Percentiles rank a stretch among this genome's conserved stretches.
phyloP scores from a whole-genome alignment of 1,140 invertebrate species.

The Drosophila cardini region DNA sequence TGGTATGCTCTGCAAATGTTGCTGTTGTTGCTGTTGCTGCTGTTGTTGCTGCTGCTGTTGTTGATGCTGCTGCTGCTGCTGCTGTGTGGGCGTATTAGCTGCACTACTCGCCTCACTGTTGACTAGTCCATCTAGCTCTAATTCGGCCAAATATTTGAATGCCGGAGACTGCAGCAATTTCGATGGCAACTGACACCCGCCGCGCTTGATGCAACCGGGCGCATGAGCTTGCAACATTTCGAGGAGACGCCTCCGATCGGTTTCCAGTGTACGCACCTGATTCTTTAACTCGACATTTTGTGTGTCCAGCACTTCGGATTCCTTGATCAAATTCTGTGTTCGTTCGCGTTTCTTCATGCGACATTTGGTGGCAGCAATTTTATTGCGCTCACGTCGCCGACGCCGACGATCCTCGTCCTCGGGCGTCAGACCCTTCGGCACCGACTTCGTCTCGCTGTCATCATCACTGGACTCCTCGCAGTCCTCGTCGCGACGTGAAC shows the following conservation, averaged over 20 bases:
- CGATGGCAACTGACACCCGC: conserved; percentile 71
- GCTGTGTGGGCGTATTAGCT: conserved; percentile 30
- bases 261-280: conserved; percentile 90
- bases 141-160: conserved; percentile 70
- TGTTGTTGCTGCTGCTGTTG: conserved; percentile 31
- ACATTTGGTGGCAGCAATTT: conserved; percentile 98
- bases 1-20: conserved; percentile 73
- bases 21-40: conserved; percentile 28
- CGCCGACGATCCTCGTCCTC: conserved; percentile 95
- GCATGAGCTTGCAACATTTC: conserved; percentile 88
- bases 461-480: conserved; percentile 77
- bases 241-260: conserved; percentile 87
- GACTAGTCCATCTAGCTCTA: conserved; percentile 54
- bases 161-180: conserved; percentile 77
- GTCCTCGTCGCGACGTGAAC: conserved; percentile 75
- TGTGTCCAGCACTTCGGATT: conserved; percentile 93
- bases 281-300: conserved; percentile 94
- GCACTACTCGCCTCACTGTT: conserved; percentile 11
- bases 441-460: conserved; percentile 74
- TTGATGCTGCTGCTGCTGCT: conserved; percentile 35
- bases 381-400: conserved; percentile 94
- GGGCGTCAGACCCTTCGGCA: conserved; percentile 88
- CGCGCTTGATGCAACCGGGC: conserved; percentile 86
- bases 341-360: conserved; percentile 96
- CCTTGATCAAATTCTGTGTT: conserved; percentile 93